Evolutionary conservation across 2,888 invertebrate genomes (phyloP), one percentile per base, ranked within the genome.

Genomic region (Harpalus rufipes): DNA sequence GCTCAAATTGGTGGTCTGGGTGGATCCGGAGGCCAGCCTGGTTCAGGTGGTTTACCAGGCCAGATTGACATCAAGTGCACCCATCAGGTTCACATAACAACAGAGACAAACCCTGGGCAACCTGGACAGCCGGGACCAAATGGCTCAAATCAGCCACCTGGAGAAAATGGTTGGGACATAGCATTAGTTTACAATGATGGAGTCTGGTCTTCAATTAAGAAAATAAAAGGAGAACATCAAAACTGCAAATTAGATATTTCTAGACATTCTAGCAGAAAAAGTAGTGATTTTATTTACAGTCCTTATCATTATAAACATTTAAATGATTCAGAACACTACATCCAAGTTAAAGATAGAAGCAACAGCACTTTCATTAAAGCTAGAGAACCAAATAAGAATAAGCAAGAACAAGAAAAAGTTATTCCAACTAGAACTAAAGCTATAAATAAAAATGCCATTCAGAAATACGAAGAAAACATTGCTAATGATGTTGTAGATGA

Each of bases 91-190:
- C 59, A 56, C 7, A 78, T 87, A 79, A 39, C 12, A 3, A 44
- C 44, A 14, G 18, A 78, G 3, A 83, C 51, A 14, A 39, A 80
- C 5, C 41, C 58, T 79, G 87, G 87, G 14, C 51, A 85, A 80
- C 16, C 85, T n/a, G 87, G 87, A 1, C n/a, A 81, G 18, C 39
- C 82, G n/a, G 87, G 87, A 7, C 44, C 83, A 58, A 86, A 85
- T 25, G 87, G 87, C 0, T 12, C 14, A 39, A 85, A 81, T 84
- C 87, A 87, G 18, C 25, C 63, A n/a, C 86, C 86, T 68, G 87
- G 87, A 68, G 85, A 86, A 84, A 86, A 87, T 83, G 87, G 87
- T 8, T 85, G 82, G 81, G 87, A 87, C 86, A 86, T 87, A 76
- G 87, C 86, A n/a, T 86, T 85, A 61, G 61, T 79, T 5, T 84